Evolutionary conservation across 2,797 vertebrate genomes (phyloP), one percentile per base, ranked within the genome.

Genomic region (Alfaro cultratus): DNA sequence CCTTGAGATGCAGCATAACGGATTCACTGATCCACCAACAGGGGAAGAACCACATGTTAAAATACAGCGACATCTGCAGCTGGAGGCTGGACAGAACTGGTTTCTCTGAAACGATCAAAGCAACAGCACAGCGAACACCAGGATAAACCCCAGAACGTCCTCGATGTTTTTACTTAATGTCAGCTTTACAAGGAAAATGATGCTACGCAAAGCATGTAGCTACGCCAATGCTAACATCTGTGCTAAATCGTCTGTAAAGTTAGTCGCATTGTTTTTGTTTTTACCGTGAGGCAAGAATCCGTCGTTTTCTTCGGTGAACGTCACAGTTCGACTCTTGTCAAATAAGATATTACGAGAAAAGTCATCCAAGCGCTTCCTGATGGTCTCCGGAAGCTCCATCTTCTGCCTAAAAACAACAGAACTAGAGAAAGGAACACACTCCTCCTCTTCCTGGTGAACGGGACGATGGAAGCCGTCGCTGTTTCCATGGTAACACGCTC

Each of bases 21-120:
- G 96, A 87, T 83, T 97, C 96, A 90, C 96, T 94, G 83, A 98
- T 93, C 98, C 98, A 99, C 99, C 99, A 99, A 82, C 96, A 87
- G 0, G 99, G 99, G 94, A 98, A 99, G 94, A 97, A 99, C 89
- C 96, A 98, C 89, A 96, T 93, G 75, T 98, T 99, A 91, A 99
- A 99, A 93, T 97, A 99, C 77, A 99, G 96, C 60, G 97, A 97
- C 96, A 99, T 97, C 95, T 99, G 99, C 90, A 99, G 93, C 9
- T 95, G 96, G 75, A 99, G 96, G 89, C 96, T 98, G 75, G 97
- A 97, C 80, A 97, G 85, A 49, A 98, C 95, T 83, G 96, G 96
- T 80, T 93, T 96, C 83, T 95, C 98, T 99, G 91, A 1, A 85
- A 75, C 71, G 29, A 78, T 46, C 29, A 55, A 76, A 64, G 43